A percentile compares a stretch with the other conserved stretches of the same genome.
phyloP scores from a whole-genome alignment of 1,140 invertebrate genomes.

The Pseudoatta argentina region DNA sequence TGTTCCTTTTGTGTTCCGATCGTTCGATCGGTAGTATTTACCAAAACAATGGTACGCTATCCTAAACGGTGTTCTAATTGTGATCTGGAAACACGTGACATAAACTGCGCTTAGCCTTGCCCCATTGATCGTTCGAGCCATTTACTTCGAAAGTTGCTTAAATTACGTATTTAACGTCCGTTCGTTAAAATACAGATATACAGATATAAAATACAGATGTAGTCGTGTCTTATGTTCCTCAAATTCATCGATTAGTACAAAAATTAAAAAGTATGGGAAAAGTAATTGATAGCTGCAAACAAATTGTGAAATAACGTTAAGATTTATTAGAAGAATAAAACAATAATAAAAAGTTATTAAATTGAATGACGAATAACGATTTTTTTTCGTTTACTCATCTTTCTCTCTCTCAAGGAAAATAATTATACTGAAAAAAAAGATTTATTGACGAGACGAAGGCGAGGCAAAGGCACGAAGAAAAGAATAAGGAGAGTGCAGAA shows the following conservation, averaged over 20 bases:
- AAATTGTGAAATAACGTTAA: background rate
- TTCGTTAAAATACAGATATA: slow-evolving; percentile 33
- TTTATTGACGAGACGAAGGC: too few species aligned
- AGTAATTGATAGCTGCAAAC: background rate
- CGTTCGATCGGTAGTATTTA: slow-evolving; percentile 62
- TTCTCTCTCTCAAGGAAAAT: background rate
- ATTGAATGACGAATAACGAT: slow-evolving; percentile 19
- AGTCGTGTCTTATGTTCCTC: background rate
- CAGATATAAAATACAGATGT: slow-evolving; percentile 8
- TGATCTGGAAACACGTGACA: slow-evolving; percentile 33
- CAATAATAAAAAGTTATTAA: slow-evolving; percentile 4
- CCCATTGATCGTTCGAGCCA: background rate
- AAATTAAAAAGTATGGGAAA: background rate
- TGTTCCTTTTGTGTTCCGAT: slow-evolving; percentile 66
- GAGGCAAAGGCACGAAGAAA: too few species aligned
- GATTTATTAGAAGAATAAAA: background rate
- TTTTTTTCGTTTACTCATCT: background rate
- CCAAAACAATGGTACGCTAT: slow-evolving; percentile 65
- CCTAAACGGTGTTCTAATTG: slow-evolving; percentile 63
- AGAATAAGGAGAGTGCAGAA: too few species aligned
- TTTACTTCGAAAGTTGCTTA: slow-evolving; percentile 23
- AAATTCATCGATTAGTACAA: background rate
- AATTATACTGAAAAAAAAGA: too few species aligned
- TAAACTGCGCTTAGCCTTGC: slow-evolving; percentile 14
- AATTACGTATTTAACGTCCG: slow-evolving; percentile 19